These are phyloP conservation scores for Piezodorus guildinii DNA, from an alignment of 1,140 invertebrate species.

Conservation along the genomic window DNA sequence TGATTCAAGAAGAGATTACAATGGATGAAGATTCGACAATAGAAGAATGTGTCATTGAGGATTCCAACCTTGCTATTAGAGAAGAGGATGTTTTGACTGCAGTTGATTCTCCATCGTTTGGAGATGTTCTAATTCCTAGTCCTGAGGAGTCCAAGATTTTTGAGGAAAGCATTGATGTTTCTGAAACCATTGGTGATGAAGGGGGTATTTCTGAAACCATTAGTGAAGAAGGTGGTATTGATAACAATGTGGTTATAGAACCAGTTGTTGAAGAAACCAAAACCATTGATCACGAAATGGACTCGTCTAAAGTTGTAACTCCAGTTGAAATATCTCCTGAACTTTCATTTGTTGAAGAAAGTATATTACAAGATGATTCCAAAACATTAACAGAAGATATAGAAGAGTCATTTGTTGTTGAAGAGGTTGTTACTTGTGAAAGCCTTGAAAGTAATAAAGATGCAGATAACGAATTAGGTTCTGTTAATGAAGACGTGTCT, in stretches of 20 bases:
- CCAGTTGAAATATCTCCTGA: background rate
- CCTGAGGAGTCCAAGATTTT: too few relatives aligned
- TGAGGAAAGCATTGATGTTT: background rate
- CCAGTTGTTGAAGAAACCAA: background rate
- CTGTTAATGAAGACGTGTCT: background rate
- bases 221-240: background rate
- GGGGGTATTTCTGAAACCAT: background rate
- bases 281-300: background rate
- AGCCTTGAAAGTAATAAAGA: background rate
- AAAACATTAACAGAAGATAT: constrained; percentile 8
- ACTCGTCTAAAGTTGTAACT: background rate
- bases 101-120: background rate
- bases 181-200: background rate
- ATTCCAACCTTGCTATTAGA: too few relatives aligned
- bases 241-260: background rate
- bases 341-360: background rate
- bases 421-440: constrained; percentile 13
- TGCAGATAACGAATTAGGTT: background rate
- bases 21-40: too few relatives aligned
- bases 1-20: too few relatives aligned
- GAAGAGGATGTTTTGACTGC: background rate
- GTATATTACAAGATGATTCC: background rate
- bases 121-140: background rate
- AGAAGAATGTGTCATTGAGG: too few relatives aligned
- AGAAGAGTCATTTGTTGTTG: background rate